phyloP scores from a whole-genome alignment of 2,113 vertebrate genomes.

The Caranx ignobilis region DNA sequence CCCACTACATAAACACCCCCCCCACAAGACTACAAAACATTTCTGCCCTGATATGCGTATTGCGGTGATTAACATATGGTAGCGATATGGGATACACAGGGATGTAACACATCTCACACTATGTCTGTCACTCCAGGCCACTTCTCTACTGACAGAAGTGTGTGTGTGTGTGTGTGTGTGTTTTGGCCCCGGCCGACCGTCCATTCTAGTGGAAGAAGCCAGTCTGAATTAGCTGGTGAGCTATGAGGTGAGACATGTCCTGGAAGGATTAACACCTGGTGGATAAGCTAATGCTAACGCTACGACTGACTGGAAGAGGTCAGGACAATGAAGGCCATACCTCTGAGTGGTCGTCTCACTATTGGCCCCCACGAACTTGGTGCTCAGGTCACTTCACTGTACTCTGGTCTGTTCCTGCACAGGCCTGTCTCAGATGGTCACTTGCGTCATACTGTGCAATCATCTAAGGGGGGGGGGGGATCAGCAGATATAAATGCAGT shows the following conservation, averaged over 20 bases:
- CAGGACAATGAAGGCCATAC: conserved; percentile 59
- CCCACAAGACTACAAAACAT: neutral
- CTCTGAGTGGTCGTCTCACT: conserved; percentile 22
- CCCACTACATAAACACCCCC: too few relatives aligned
- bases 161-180: conserved; percentile 45
- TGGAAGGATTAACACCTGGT: conserved; percentile 74
- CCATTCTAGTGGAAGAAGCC: conserved; percentile 71
- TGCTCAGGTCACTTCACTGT: conserved; percentile 20
- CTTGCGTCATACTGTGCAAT: conserved; percentile 56
- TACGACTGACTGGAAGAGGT: conserved; percentile 55
- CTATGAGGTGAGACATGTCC: conserved; percentile 70
- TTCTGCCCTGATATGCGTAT: conserved; percentile 12
- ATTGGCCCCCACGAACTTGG: conserved; percentile 36
- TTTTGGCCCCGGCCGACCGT: conserved; percentile 35
- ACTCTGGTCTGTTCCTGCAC: conserved; percentile 22
- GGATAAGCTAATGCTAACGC: conserved; percentile 60
- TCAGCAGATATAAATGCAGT: conserved; percentile 41
- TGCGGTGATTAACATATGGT: conserved; percentile 11
- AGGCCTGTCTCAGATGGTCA: conserved; percentile 54
- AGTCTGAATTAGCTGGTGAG: conserved; percentile 71
- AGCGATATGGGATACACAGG: conserved; percentile 11
- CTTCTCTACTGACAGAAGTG: conserved; percentile 49
- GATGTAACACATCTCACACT: conserved; percentile 38
- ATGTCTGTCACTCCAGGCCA: conserved; percentile 37
- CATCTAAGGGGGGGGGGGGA: conserved; percentile 33